Evolutionary conservation across 1,140 invertebrate species (phyloP), one percentile per base, ranked within the genome.

Genomic region (Neodiprion virginianus): DNA sequence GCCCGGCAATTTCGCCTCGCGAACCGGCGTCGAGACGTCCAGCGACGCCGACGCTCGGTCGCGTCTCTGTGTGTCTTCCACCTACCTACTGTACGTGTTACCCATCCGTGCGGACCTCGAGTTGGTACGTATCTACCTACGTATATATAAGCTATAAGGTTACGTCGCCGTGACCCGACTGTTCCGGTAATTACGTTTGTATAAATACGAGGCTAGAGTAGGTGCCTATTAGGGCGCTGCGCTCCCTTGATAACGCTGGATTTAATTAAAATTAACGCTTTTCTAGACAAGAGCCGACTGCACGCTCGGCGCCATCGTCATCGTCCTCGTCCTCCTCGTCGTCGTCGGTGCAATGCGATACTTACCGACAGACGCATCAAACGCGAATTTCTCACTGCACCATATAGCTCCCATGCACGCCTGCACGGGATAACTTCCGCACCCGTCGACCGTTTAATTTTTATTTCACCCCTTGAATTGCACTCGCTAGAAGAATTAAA

Each of bases 241-340:
- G 53, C 53, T 61, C 53, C 53, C 53, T 61, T 61, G 53, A 61
- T 61, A 61, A 61, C 53, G 53, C 53, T 61, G 53, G 53, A 14
- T 61, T 61, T 61, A 61, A 61, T 61, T 61, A 61, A 61, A 61
- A 61, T 61, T 8, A 61, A 61, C 5, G 53, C 53, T 61, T 61
- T 61, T 61, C 53, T 61, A 61, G 53, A 61, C 53, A 61, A 61
- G 11, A 61, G 53, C 28, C 2, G 28, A 40, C 28, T 40, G n/a
- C 53, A 61, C n/a, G 11, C 53, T 61, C 53, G 3, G 53, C 53
- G 11, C 53, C 53, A 61, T 12, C 11, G 53, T 61, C 28, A 5
- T 40, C 28, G 28, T 40, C 28, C 2, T 40, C 53, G 11, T 61
- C 11, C 5, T 40, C 28, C 1, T 40, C 28, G 28, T 40, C 28